A percentile compares a stretch with the other conserved stretches of the same genome.
These are phyloP conservation scores for Saccostrea glomerata DNA, from an alignment of 1,140 invertebrate species.

Conservation along the genomic window DNA sequence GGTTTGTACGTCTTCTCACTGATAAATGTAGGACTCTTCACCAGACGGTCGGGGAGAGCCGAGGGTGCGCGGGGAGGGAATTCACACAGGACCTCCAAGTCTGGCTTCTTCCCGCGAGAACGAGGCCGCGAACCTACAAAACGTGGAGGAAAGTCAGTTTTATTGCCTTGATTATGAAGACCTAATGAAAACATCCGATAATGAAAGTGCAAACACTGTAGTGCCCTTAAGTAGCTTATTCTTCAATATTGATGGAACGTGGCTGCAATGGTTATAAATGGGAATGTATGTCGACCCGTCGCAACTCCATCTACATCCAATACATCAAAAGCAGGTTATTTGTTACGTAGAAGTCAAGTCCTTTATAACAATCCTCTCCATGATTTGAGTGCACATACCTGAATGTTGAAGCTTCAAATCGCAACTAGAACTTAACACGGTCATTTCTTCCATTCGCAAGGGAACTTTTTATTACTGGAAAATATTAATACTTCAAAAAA, in stretches of 20 bases:
- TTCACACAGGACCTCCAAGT: neutral
- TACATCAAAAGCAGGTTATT: constrained; percentile 7
- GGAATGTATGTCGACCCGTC: constrained; percentile 13
- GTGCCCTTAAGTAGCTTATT: constrained; percentile 11
- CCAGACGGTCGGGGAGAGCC: constrained; percentile 13
- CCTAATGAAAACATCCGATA: constrained; percentile 10
- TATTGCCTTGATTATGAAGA: constrained; percentile 20
- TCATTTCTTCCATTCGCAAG: too few species aligned
- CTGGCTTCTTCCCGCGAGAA: neutral
- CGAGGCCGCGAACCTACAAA: neutral
- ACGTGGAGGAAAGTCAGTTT: neutral
- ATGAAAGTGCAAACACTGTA: constrained; percentile 14
- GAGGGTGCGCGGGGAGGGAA: neutral
- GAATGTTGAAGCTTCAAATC: neutral
- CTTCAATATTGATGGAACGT: constrained; percentile 31
- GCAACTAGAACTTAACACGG: neutral
- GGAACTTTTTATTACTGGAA: too few species aligned
- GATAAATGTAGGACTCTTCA: constrained; percentile 50
- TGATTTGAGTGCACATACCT: neutral
- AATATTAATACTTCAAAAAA: too few species aligned
- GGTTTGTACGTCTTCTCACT: constrained; percentile 53
- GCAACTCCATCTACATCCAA: constrained; percentile 2
- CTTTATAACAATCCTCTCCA: neutral
- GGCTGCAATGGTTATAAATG: neutral
- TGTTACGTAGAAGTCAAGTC: neutral